Percentiles rank a stretch among this genome's conserved stretches.
phyloP scores from a whole-genome alignment of 1,140 invertebrate species.

The Heliconius nattereri region DNA sequence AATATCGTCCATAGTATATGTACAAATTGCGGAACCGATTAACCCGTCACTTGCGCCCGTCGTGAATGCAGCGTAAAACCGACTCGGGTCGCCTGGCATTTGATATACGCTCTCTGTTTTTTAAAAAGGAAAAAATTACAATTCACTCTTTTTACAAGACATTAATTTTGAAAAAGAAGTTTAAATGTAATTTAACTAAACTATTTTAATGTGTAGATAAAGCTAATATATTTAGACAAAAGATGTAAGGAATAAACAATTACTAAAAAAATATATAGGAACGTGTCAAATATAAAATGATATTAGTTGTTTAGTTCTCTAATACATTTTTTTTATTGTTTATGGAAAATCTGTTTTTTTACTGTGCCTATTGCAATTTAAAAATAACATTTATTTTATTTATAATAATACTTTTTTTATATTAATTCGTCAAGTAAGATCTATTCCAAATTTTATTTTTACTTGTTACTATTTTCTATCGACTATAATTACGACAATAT shows the following conservation, averaged over 20 bases:
- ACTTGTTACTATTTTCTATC: no score
- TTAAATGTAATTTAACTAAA: background rate
- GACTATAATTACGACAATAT: no score
- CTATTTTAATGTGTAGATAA: background rate
- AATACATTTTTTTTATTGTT: no score
- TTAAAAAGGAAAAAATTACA: constrained; percentile 26
- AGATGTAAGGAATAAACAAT: background rate
- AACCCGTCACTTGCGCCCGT: constrained; percentile 92
- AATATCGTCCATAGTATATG: constrained; percentile 91
- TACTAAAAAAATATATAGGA: no score
- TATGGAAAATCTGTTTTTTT: no score
- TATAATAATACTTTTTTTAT: no score
- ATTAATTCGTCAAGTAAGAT: no score
- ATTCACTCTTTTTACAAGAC: background rate
- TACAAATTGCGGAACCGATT: constrained; percentile 93
- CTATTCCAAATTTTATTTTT: no score
- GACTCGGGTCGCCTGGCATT: constrained; percentile 89
- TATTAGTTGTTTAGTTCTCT: background rate
- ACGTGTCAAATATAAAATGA: background rate
- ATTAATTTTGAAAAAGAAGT: background rate
- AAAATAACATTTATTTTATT: no score
- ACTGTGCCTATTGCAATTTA: no score
- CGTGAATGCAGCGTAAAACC: constrained; percentile 95
- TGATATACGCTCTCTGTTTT: constrained; percentile 90
- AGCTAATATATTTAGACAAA: background rate